Conservation (phyloP, 2,113 vertebrate species). For the Neotragus pygmaeus region DNA sequence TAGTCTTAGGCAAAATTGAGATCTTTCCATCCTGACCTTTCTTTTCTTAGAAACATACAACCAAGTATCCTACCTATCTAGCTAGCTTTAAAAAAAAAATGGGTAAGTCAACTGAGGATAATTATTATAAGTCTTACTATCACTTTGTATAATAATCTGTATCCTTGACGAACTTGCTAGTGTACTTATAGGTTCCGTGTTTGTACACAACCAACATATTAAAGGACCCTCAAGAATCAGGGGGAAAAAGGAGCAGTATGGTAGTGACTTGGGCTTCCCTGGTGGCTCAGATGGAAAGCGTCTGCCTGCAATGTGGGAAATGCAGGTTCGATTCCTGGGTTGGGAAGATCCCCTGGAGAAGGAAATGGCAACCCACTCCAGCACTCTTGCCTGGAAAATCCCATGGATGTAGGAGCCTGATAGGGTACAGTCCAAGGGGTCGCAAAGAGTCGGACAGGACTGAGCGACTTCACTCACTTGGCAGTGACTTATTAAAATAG, state of each 20-base stretch:
- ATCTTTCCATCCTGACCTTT: background rate
- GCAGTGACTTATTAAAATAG: background rate
- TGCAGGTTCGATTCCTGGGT: no score
- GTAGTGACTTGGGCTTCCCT: no score
- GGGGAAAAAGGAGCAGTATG: background rate
- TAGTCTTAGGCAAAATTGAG: background rate
- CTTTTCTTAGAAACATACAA: background rate
- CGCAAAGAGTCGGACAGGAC: no score
- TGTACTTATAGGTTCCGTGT: background rate
- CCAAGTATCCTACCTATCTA: background rate
- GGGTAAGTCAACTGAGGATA: background rate
- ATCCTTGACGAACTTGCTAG: background rate
- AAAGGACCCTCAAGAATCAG: background rate
- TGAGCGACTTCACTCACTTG: no score
- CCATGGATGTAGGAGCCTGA: no score
- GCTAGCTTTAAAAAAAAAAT: background rate
- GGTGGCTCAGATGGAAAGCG: no score
- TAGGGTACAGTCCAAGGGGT: no score
- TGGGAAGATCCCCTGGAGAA: no score
- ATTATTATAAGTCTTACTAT: background rate
- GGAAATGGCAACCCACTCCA: no score
- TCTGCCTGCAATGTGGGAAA: no score
- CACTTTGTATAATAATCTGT: background rate
- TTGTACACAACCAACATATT: background rate
- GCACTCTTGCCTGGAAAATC: no score